Base-by-base conservation (phyloP, 2,113 vertebrate species). In the Pterocles orientalis region DNA sequence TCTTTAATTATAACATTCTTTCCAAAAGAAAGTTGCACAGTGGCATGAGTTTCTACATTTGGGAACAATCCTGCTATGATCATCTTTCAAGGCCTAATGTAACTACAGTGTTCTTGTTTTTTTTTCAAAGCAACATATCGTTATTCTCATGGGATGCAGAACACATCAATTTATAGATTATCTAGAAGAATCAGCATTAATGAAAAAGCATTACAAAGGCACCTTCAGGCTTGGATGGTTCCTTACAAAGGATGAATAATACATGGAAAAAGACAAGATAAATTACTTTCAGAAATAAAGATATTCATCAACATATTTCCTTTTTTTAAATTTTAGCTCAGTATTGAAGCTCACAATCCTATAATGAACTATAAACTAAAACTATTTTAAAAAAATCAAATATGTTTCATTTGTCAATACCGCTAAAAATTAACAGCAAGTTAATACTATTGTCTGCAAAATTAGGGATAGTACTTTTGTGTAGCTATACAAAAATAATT, bases 241-340 rank as follows among this genome's bases (percentile, higher is more conserved):
- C 39, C 69, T 82, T 26, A 41, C 31, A 64, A 66, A 92, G 89
- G 73, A 78, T 56, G 39, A 93, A 76, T 81, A 94, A 95, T 58
- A 90, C 39, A 78, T 62, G 50, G 41, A 50, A 93, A 95, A 96
- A 92, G 34, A 76, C 19, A 77, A 58, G 33, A 92, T 24, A 95
- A 89, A 47, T 86, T 3, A 53, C 43, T 76, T 85, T 73, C 15
- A 87, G 34, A 90, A 90, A 73, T 69, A 81, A 81, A 90, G 17
- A 80, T 34, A 92, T 89, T 92, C 34, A 64, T 80, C 69, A 97
- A 70, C n/a, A 88, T 69, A 83, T 66, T 61, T 41, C 58, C 29
- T 36, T 76, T 60, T 71, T 81, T 82, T 90, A 76, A 54, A 86
- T 96, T 97, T 95, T 92, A 93, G 17, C 43, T 75, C 41, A 90